Base-by-base conservation (phyloP, 1,140 invertebrate species). In the Oedothorax gibbosus region DNA sequence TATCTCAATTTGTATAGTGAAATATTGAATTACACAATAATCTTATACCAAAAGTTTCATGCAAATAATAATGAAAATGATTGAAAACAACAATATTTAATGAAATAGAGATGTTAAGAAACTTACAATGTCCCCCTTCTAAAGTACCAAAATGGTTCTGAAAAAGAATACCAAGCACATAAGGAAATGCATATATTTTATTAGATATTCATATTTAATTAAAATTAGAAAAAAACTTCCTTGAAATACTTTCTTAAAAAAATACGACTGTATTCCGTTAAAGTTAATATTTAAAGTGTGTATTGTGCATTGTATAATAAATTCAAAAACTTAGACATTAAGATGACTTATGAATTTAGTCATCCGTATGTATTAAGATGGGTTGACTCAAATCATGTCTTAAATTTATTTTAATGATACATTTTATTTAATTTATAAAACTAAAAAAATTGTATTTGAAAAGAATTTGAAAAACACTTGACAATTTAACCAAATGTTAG, bases 111-210 rank as follows among this genome's bases (percentile, higher is more conserved):
- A 49, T 18, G n/a, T 0, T n/a, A 57, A 51, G 53, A 76, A 73
- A 90, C 90, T 91, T 89, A 91, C 90, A 98, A 90, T 98, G 97
- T 0, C 97, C 96, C 5, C 94, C 94, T 87, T 97, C 95, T 93
- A 98, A 95, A 0, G 95, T 95, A 54, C 97, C 97, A 89, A 94
- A 96, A 90, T 98, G 97, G 90, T 97, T 97, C 86, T 86, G 65
- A 60, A 79, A 80, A 54, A 54, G 8, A 81, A 76, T n/a, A 77
- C 51, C 11, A 35, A 35, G 1, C 35, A 35, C 5, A 35, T 35
- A 35, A 35, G 35, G 5, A 35, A 35, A 35, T 35, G 35, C 35
- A 35, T 35, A 35, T 5, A 35, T 35, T 35, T 35, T 35, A 35
- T 35, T 5, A 35, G 35, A 35, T 5, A 35, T 35, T 35, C 1